Conservation (phyloP, 2,888 invertebrate species). For the Anagyrus pseudococci region DNA sequence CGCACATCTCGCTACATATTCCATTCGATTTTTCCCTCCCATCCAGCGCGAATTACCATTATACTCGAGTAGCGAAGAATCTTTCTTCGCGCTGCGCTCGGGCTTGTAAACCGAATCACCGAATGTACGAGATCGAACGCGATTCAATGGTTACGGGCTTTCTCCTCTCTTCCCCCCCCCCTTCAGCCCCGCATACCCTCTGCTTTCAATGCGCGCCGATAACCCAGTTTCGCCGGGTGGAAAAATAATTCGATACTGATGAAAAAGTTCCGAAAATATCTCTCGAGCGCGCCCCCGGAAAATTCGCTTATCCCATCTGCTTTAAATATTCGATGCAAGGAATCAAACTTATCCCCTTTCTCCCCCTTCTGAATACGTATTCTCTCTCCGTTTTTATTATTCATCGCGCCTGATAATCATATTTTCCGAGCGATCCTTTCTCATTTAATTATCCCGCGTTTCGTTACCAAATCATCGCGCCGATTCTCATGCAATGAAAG, state of each 20-base stretch:
- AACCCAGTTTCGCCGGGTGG: conserved; percentile 16
- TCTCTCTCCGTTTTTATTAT: no score
- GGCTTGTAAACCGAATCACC: conserved; percentile 14
- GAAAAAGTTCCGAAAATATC: conserved; percentile 20
- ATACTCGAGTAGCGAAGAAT: conserved; percentile 1
- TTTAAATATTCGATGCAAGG: not conserved
- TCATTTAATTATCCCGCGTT: no score
- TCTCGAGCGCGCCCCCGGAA: no score
- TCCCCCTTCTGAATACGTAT: no score
- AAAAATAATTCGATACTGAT: conserved; percentile 25
- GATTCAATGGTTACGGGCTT: conserved; percentile 9
- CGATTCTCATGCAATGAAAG: no score
- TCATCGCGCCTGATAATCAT: no score
- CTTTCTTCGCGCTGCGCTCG: not conserved
- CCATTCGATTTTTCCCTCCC: conserved; percentile 8
- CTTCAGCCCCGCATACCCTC: no score
- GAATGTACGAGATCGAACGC: not conserved
- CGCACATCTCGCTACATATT: conserved; percentile 1
- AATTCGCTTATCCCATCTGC: no score
- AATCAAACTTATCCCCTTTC: no score
- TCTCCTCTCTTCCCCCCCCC: no score
- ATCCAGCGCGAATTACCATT: conserved; percentile 13
- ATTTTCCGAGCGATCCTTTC: no score
- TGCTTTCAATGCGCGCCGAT: conserved; percentile 30
- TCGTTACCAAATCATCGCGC: no score